Evolutionary conservation across 2,113 vertebrate genomes (phyloP).

Genomic region (Progne subis): DNA sequence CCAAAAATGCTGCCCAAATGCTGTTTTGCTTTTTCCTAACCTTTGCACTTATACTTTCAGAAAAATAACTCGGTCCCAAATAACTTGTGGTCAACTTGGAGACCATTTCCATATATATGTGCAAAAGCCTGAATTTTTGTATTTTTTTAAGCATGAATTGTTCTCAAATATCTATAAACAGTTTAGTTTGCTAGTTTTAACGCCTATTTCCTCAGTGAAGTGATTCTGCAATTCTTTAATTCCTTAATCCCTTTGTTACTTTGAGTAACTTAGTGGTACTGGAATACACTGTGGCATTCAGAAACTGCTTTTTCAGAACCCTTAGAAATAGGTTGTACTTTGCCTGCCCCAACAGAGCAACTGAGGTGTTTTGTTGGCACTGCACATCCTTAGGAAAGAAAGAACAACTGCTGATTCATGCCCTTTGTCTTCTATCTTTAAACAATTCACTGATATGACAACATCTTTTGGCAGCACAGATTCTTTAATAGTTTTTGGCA

Average conservation of each 20-base stretch:
- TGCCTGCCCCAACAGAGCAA: neutral
- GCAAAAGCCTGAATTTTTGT: neutral
- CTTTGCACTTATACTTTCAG: neutral
- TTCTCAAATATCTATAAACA: neutral
- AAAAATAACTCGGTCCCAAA: neutral
- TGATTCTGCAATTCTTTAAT: neutral
- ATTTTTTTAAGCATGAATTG: neutral
- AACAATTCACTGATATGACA: neutral
- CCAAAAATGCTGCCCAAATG: neutral
- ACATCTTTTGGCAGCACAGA: neutral
- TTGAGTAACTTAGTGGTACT: neutral
- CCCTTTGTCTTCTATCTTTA: neutral
- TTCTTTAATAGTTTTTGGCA: neutral
- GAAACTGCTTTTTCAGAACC: neutral
- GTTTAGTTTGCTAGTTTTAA: neutral
- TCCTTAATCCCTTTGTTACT: neutral
- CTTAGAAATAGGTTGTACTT: neutral
- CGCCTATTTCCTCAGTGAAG: neutral
- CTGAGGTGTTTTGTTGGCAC: neutral
- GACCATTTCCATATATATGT: neutral
- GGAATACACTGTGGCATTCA: neutral
- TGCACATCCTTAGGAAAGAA: neutral
- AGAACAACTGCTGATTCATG: neutral
- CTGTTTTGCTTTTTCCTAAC: neutral
- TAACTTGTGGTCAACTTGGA: neutral